Conservation (phyloP, 2,797 vertebrate species). For the Bradypodion pumilum region DNA sequence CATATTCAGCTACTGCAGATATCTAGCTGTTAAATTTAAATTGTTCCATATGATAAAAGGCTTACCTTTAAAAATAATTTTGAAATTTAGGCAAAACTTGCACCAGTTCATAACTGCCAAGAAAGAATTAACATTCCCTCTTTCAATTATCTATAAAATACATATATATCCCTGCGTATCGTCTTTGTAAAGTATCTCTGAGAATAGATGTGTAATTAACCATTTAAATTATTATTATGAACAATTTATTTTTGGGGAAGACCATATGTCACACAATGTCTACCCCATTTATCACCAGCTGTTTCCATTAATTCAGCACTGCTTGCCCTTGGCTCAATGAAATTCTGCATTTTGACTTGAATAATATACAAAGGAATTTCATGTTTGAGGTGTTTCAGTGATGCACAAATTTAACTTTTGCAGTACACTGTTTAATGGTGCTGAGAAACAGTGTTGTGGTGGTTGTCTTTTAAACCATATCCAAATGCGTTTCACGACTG, state of each 20-base stretch:
- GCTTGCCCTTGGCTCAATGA: slow-evolving; percentile 61
- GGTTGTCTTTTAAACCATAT: background rate
- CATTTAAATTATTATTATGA: slow-evolving; percentile 70
- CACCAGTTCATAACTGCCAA: slow-evolving; percentile 68
- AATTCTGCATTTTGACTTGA: slow-evolving; percentile 60
- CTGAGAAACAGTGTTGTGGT: too few species aligned
- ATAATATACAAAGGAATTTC: slow-evolving; percentile 56
- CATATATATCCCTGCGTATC: slow-evolving; percentile 73
- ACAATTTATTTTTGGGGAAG: slow-evolving; percentile 67
- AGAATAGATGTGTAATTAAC: slow-evolving; percentile 73
- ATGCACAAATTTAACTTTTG: slow-evolving; percentile 36
- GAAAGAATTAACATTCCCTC: slow-evolving; percentile 56
- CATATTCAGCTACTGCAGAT: slow-evolving; percentile 1
- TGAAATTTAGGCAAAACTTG: slow-evolving; percentile 26
- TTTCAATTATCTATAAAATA: slow-evolving; percentile 65
- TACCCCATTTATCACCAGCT: slow-evolving; percentile 70
- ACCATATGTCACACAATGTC: slow-evolving; percentile 65
- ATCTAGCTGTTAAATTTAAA: background rate
- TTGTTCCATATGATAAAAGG: background rate
- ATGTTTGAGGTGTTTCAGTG: slow-evolving; percentile 42
- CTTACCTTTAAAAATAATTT: background rate
- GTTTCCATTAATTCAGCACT: slow-evolving; percentile 63
- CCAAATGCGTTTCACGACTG: background rate
- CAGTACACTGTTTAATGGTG: too few species aligned
- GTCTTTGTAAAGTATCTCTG: slow-evolving; percentile 60